Conservation (phyloP, 2,888 invertebrate genomes). For the Elgonia sp. region DNA sequence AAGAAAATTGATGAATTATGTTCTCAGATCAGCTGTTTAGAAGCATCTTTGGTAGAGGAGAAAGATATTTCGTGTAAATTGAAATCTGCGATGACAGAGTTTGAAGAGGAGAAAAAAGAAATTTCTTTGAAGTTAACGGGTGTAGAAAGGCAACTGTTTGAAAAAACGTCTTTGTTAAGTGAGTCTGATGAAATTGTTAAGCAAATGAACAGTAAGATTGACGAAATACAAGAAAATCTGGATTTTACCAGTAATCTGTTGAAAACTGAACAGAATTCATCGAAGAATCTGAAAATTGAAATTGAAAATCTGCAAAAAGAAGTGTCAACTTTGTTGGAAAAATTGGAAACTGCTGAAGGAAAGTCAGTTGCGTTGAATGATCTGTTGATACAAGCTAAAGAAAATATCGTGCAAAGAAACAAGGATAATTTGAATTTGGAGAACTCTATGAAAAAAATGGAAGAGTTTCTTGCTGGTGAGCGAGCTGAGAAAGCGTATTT, state of each 20-base stretch:
- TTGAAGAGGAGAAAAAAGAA: slow-evolving; percentile 46
- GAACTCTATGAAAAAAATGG: slow-evolving; percentile 60
- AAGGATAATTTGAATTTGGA: slow-evolving; percentile 69
- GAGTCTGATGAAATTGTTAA: slow-evolving; percentile 19
- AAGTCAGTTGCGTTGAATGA: slow-evolving; percentile 51
- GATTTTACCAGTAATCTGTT: slow-evolving; percentile 20
- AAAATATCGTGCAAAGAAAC: slow-evolving; percentile 64
- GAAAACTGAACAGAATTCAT: neutral
- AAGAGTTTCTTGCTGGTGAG: slow-evolving; percentile 61
- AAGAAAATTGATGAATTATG: too few relatives aligned
- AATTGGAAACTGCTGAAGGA: slow-evolving; percentile 38
- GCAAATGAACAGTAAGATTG: slow-evolving; percentile 42
- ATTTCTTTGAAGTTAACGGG: slow-evolving; percentile 13
- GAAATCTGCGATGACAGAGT: slow-evolving; percentile 4
- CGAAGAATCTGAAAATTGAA: slow-evolving; percentile 5
- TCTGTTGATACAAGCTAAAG: slow-evolving; percentile 60
- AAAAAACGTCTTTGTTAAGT: slow-evolving; percentile 22
- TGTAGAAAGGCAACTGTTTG: slow-evolving; percentile 34
- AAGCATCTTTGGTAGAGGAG: slow-evolving; percentile 34
- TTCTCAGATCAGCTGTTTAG: neutral
- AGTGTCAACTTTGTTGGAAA: slow-evolving; percentile 35
- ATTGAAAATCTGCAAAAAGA: slow-evolving; percentile 45
- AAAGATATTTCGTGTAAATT: neutral
- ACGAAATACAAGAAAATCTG: slow-evolving; percentile 43
- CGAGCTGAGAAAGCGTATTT: slow-evolving; percentile 63